Percentiles rank a stretch among this genome's conserved stretches.
Evolutionary conservation across 2,113 vertebrate genomes (phyloP).

Genomic region (Oriolus oriolus): DNA sequence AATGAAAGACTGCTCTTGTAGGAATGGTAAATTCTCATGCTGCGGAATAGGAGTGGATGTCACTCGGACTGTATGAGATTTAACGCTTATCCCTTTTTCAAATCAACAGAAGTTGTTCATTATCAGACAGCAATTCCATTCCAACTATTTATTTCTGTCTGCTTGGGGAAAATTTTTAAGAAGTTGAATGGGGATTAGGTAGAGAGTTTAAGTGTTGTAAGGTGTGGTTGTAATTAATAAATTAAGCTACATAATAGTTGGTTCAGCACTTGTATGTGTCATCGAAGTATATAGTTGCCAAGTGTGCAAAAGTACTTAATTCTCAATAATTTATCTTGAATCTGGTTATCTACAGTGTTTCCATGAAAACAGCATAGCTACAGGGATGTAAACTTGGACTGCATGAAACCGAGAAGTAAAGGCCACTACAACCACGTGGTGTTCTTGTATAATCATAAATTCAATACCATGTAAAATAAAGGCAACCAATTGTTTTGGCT

Average conservation of each 20-base stretch:
- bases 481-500: neutral
- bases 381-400: neutral
- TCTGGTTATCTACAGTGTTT: neutral
- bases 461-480: neutral
- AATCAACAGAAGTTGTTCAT: neutral
- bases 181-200: neutral
- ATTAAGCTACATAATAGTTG: neutral
- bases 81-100: neutral
- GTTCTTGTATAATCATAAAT: neutral
- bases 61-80: neutral
- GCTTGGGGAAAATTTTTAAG: neutral
- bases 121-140: neutral
- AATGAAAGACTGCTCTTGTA: neutral
- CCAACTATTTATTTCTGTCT: neutral
- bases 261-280: neutral
- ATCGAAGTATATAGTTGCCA: neutral
- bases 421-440: rapidly evolving
- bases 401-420: neutral
- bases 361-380: neutral
- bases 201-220: neutral
- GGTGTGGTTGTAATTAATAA: neutral
- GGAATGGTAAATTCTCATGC: neutral
- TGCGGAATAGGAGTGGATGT: neutral
- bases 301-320: neutral
- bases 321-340: neutral